phyloP scores from a whole-genome alignment of 2,113 vertebrate species.

The Rhinogobius similis region DNA sequence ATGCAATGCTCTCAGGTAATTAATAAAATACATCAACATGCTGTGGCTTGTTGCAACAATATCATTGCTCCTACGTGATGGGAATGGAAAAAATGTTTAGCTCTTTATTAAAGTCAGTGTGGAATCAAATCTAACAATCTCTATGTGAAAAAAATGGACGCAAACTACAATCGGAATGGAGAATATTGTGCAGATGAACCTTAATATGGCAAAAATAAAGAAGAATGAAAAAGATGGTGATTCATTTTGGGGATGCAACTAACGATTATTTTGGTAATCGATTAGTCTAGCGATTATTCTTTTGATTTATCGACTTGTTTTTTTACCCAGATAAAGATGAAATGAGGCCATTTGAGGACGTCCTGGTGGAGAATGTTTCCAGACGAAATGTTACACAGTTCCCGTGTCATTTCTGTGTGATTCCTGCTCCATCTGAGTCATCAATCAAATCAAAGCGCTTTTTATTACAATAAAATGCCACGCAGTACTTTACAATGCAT shows the following conservation, averaged over 20 bases:
- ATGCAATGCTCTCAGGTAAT: conserved; percentile 34
- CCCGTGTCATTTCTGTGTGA: too few relatives aligned
- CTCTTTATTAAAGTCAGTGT: neutral
- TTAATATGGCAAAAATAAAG: neutral
- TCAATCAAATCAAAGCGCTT: too few relatives aligned
- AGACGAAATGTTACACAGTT: too few relatives aligned
- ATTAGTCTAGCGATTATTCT: too few relatives aligned
- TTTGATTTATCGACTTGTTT: too few relatives aligned
- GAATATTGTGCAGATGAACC: neutral
- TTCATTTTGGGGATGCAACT: neutral
- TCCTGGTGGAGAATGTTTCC: too few relatives aligned
- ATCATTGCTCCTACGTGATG: neutral
- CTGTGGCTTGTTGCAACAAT: neutral
- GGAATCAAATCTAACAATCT: neutral
- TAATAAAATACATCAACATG: conserved; percentile 21
- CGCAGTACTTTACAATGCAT: too few relatives aligned
- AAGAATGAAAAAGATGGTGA: neutral
- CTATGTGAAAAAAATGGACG: neutral
- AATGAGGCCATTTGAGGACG: too few relatives aligned
- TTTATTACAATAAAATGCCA: too few relatives aligned
- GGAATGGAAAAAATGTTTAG: neutral
- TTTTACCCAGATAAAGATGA: too few relatives aligned
- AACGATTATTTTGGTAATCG: too few relatives aligned
- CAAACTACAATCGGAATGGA: neutral
- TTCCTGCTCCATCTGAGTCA: too few relatives aligned